Evolutionary conservation across 2,888 invertebrate species (phyloP).

Genomic region (Drosophila barbarae): DNA sequence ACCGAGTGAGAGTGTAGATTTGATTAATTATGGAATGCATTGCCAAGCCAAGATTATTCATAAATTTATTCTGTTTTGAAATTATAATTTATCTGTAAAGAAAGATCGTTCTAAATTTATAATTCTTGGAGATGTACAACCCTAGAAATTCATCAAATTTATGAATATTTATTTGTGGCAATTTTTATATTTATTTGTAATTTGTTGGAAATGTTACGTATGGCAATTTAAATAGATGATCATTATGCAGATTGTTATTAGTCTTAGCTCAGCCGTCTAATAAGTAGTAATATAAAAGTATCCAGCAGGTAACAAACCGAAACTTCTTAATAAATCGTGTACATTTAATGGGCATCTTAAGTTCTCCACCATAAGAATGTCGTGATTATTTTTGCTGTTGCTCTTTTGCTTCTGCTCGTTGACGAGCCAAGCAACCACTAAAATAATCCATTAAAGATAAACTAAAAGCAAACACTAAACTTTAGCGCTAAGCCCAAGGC

Average conservation of each 20-base stretch:
- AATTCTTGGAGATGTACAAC: background rate
- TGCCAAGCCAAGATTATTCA: background rate
- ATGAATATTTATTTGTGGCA: too few species aligned
- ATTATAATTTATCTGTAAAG: background rate
- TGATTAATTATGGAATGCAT: background rate
- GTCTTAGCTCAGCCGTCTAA: too few species aligned
- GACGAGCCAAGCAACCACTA: constrained; percentile 57
- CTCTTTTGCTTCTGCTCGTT: constrained; percentile 29
- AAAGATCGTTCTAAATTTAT: background rate
- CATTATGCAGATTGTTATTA: too few species aligned
- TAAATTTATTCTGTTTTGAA: background rate
- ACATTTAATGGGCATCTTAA: background rate
- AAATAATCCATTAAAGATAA: constrained; percentile 73
- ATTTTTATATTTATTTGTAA: too few species aligned
- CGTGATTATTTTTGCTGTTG: constrained; percentile 3
- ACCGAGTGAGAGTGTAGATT: background rate
- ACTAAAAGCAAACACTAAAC: constrained; percentile 72
- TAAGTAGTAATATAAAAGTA: background rate
- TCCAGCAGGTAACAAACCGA: too few species aligned
- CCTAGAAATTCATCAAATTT: background rate
- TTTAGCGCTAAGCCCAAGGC: constrained; percentile 61
- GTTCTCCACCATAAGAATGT: background rate
- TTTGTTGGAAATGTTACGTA: too few species aligned
- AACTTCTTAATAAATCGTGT: background rate
- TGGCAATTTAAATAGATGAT: too few species aligned